Percentiles rank a stretch among this genome's conserved stretches.
phyloP scores from a whole-genome alignment of 1,140 invertebrate species.

The Melanaphis sacchari region DNA sequence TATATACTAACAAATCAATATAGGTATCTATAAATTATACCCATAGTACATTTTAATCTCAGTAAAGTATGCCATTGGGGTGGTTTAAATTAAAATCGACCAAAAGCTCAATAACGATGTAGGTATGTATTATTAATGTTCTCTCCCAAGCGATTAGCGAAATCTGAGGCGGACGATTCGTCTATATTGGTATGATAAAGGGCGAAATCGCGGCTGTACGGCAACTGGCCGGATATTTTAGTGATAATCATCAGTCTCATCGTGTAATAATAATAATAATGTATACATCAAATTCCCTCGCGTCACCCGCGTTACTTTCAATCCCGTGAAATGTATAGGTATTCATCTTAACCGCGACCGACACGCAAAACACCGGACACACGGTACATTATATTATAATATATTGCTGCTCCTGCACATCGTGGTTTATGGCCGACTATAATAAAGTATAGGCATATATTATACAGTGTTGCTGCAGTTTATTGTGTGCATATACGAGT shows the following conservation, averaged over 20 bases:
- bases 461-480: neutral
- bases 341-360: neutral
- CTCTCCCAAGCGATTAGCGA: neutral
- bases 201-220: neutral
- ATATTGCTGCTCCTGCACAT: neutral
- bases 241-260: neutral
- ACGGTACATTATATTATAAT: neutral
- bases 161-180: neutral
- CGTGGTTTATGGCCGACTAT: neutral
- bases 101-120: neutral
- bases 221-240: too few relatives aligned
- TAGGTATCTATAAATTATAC: neutral
- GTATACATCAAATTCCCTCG: neutral
- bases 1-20: neutral
- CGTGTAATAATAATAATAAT: neutral
- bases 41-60: neutral
- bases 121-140: neutral
- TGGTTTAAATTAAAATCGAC: neutral
- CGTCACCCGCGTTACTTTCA: neutral
- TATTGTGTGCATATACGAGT: neutral
- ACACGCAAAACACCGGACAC: neutral
- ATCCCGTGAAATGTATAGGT: neutral
- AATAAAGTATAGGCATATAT: neutral
- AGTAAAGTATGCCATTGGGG: neutral
- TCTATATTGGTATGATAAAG: neutral